Conservation (phyloP, 2,113 vertebrate genomes). For the Sterrhoptilus dennistouni region DNA sequence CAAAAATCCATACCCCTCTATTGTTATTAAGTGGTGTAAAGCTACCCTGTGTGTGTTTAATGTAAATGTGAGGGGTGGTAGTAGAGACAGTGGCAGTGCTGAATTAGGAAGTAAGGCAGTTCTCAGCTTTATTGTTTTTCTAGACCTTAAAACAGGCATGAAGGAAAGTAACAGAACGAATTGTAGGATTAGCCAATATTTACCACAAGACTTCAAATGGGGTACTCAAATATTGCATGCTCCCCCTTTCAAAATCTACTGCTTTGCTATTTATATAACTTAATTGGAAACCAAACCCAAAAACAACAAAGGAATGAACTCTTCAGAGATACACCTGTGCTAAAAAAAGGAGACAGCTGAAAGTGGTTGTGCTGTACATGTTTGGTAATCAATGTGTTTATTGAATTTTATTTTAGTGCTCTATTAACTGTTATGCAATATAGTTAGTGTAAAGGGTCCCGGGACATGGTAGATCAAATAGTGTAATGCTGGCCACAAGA, state of each 20-base stretch:
- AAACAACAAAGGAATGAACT: slow-evolving; percentile 2
- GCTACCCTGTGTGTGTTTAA: slow-evolving; percentile 5
- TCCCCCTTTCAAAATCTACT: slow-evolving; percentile 3
- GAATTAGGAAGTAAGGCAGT: not conserved
- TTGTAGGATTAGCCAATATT: slow-evolving; percentile 24
- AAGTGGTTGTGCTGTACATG: not conserved
- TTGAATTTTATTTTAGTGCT: slow-evolving; percentile 50
- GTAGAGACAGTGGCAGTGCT: not conserved
- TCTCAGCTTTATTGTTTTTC: slow-evolving; percentile 32
- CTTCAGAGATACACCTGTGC: slow-evolving; percentile 11
- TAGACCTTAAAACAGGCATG: not conserved
- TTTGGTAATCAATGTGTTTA: slow-evolving; percentile 29
- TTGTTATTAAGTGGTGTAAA: slow-evolving; percentile 71
- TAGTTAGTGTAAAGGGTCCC: slow-evolving; percentile 10
- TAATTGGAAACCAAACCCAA: not conserved
- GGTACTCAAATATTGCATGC: not conserved
- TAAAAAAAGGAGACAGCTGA: slow-evolving; percentile 8
- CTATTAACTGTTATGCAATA: slow-evolving; percentile 48
- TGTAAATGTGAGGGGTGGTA: not conserved
- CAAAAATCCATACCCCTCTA: slow-evolving; percentile 75
- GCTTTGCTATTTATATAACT: slow-evolving; percentile 22
- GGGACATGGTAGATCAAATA: slow-evolving; percentile 53
- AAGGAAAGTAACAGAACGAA: slow-evolving; percentile 22
- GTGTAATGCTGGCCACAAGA: not conserved
- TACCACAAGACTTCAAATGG: slow-evolving; percentile 16